Percentiles rank a stretch among this genome's conserved stretches.
phyloP scores from a whole-genome alignment of 2,888 invertebrate species.

The Panopea generosa region DNA sequence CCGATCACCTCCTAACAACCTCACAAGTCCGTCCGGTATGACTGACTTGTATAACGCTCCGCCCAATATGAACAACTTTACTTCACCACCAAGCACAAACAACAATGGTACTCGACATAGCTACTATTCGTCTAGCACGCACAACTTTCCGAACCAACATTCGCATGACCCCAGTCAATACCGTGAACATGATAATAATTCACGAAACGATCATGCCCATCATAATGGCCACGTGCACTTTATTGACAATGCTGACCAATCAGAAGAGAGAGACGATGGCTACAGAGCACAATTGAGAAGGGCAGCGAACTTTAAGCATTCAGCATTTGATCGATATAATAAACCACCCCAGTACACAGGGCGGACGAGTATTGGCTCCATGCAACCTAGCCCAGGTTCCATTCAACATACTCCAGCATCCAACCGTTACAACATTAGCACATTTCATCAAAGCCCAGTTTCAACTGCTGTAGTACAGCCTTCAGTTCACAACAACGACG shows the following conservation, averaged over 20 bases:
- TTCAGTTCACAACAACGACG: constrained; percentile 63
- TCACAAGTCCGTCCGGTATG: too few relatives aligned
- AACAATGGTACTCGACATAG: not conserved
- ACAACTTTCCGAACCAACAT: not conserved
- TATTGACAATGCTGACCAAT: not conserved
- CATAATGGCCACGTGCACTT: too few relatives aligned
- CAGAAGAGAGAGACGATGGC: constrained; percentile 61
- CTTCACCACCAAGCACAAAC: not conserved
- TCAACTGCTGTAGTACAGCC: constrained; percentile 71
- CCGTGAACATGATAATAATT: not conserved
- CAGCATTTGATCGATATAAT: constrained; percentile 70
- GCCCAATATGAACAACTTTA: too few relatives aligned
- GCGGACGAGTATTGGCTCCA: constrained; percentile 39
- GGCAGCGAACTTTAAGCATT: constrained; percentile 65
- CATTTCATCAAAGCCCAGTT: constrained; percentile 41
- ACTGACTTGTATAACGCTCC: too few relatives aligned
- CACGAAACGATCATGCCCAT: not conserved
- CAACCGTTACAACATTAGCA: not conserved
- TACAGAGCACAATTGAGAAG: constrained; percentile 69
- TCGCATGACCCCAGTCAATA: too few relatives aligned
- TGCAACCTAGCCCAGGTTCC: not conserved
- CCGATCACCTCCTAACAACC: too few relatives aligned
- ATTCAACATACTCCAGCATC: not conserved
- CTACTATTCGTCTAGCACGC: not conserved
- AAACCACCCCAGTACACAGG: constrained; percentile 54